Evolutionary conservation across 2,797 vertebrate species (phyloP).

Genomic region (Gymnopithys bicolor): DNA sequence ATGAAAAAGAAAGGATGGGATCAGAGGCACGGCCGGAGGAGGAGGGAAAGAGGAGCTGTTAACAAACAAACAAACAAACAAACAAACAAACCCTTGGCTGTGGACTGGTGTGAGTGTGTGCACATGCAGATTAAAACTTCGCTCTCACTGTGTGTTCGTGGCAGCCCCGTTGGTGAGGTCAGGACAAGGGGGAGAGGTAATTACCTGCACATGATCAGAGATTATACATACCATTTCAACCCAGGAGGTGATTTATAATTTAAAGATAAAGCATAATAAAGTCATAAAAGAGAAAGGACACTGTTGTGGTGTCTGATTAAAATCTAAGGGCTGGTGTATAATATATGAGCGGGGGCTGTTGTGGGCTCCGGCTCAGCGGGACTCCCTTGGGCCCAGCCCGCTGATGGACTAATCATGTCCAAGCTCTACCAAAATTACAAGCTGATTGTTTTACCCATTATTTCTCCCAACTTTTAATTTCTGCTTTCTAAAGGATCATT

Average conservation of each 20-base stretch:
- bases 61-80: not conserved
- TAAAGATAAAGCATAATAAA: conserved; percentile 80
- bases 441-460: conserved; percentile 93
- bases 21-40: not conserved
- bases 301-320: conserved; percentile 78
- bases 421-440: conserved; percentile 81
- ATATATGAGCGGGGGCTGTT: conserved; percentile 41
- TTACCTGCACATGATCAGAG: conserved; percentile 68
- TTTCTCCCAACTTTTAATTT: conserved; percentile 96
- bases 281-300: conserved; percentile 76
- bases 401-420: conserved; percentile 89
- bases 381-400: conserved; percentile 73
- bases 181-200: conserved; percentile 62
- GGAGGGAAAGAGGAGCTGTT: not conserved
- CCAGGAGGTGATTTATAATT: conserved; percentile 80
- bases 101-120: not conserved
- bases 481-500: conserved; percentile 94
- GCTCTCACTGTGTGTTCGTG: not conserved
- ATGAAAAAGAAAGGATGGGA: not conserved
- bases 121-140: not conserved
- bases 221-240: conserved; percentile 62
- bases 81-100: not conserved
- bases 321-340: conserved; percentile 78
- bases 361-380: conserved; percentile 33
- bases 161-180: conserved; percentile 19